phyloP scores from a whole-genome alignment of 2,113 vertebrate genomes.

The Enhydra lutris region DNA sequence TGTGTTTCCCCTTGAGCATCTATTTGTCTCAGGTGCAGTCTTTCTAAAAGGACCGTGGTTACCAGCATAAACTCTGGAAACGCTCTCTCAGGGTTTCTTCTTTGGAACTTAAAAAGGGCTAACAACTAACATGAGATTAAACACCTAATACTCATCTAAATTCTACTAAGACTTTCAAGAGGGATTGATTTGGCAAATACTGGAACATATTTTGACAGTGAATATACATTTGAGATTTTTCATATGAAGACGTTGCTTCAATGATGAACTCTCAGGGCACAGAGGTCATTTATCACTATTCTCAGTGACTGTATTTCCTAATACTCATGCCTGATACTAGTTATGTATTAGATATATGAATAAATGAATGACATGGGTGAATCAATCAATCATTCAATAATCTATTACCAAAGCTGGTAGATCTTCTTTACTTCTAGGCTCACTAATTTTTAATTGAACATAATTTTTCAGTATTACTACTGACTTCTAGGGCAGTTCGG shows the following conservation, averaged over 20 bases:
- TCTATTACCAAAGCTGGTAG: neutral
- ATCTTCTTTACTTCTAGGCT: neutral
- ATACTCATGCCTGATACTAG: neutral
- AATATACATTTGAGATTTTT: neutral
- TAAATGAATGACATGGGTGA: neutral
- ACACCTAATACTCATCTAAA: neutral
- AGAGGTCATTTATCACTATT: neutral
- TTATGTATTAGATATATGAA: neutral
- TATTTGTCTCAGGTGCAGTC: fast-evolving
- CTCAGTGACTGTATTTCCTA: neutral
- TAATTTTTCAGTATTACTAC: neutral
- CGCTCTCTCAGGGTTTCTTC: neutral
- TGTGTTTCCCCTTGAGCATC: neutral
- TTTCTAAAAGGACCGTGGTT: neutral
- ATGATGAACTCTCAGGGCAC: neutral
- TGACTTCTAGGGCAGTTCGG: neutral
- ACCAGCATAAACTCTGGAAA: fast-evolving
- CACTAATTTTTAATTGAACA: neutral
- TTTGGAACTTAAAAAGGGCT: neutral
- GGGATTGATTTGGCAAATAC: neutral
- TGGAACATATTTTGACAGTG: neutral
- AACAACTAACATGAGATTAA: neutral
- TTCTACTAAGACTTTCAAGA: neutral
- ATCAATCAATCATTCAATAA: neutral
- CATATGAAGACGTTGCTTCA: neutral